Conservation (phyloP, 2,797 vertebrate species). For the Triplophysa yarkandensis region DNA sequence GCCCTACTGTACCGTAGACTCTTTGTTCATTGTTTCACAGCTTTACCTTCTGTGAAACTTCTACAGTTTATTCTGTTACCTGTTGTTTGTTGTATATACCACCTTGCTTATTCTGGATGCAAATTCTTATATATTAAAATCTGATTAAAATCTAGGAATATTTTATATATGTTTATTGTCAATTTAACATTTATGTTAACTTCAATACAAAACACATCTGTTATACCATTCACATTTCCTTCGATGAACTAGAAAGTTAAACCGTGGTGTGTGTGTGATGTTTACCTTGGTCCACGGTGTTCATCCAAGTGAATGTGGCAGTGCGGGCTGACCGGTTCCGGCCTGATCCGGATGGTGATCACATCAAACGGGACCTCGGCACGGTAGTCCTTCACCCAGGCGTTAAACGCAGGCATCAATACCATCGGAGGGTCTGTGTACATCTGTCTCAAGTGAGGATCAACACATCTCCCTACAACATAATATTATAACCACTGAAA, state of each 20-base stretch:
- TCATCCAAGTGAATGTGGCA: slow-evolving; percentile 84
- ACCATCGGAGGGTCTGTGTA: slow-evolving; percentile 84
- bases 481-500: no score
- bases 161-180: no score
- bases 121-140: no score
- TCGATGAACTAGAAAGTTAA: no score
- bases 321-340: slow-evolving; percentile 75
- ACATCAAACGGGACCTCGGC: slow-evolving; percentile 89
- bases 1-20: not conserved
- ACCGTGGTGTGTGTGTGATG: no score
- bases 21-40: slow-evolving; percentile 45
- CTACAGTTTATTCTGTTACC: no score
- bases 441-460: slow-evolving; percentile 84
- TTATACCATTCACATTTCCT: no score
- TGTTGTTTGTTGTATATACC: no score
- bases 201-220: no score
- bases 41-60: slow-evolving; percentile 1
- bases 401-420: slow-evolving; percentile 85
- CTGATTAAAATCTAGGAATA: no score
- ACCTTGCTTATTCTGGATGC: no score
- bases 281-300: slow-evolving; percentile 84
- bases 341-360: slow-evolving; percentile 82
- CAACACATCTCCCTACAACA: slow-evolving; percentile 74
- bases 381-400: slow-evolving; percentile 84
- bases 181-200: no score